phyloP scores from a whole-genome alignment of 2,113 vertebrate species.

The Dunckerocampus dactyliophorus region DNA sequence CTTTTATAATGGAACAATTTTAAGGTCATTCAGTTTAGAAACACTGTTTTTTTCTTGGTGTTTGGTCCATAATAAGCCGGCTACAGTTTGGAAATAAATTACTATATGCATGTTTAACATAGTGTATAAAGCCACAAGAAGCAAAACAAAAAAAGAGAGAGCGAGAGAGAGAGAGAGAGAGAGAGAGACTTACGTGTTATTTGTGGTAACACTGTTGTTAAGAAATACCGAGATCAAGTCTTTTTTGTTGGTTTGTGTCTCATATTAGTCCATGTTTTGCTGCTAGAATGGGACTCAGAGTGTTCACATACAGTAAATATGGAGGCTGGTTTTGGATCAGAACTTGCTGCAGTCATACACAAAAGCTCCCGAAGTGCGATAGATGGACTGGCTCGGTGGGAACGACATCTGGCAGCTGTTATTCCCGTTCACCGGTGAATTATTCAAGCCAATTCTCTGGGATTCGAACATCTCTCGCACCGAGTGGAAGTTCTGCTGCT shows the following conservation, averaged over 20 bases:
- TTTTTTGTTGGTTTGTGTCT: constrained; percentile 72
- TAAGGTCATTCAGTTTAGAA: constrained; percentile 82
- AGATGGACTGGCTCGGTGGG: constrained; percentile 87
- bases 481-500: constrained; percentile 92
- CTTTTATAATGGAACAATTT: constrained; percentile 84
- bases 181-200: constrained; percentile 95
- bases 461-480: constrained; percentile 93
- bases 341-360: constrained; percentile 98
- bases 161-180: constrained; percentile 80
- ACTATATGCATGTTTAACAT: constrained; percentile 94
- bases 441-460: constrained; percentile 84
- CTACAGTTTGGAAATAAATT: constrained; percentile 99
- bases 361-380: constrained; percentile 93
- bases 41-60: constrained; percentile 80
- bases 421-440: constrained; percentile 84
- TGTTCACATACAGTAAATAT: constrained; percentile 37
- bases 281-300: constrained; percentile 28
- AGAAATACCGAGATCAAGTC: constrained; percentile 83
- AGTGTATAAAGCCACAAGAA: constrained; percentile 74
- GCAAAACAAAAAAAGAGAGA: constrained; percentile 69
- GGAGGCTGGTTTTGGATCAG: constrained; percentile 70
- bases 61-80: constrained; percentile 95
- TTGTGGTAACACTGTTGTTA: constrained; percentile 95
- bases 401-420: constrained; percentile 98
- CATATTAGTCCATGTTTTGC: constrained; percentile 65